phyloP scores from a whole-genome alignment of 2,113 vertebrate genomes.

The Eudorcas thomsonii region DNA sequence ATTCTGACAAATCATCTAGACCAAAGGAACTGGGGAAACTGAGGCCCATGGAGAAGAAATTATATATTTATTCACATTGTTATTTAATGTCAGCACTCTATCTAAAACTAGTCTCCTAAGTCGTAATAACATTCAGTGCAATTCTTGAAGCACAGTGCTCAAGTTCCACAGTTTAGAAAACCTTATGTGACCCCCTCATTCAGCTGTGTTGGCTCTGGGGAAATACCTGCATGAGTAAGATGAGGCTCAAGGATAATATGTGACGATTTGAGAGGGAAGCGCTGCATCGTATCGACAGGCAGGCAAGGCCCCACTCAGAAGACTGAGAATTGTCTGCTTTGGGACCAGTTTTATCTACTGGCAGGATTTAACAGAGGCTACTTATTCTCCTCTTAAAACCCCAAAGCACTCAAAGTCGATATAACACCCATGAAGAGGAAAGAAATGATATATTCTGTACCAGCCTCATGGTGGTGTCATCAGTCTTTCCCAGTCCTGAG shows the following conservation, averaged over 20 bases:
- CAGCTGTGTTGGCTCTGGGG: not conserved
- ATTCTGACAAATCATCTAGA: not conserved
- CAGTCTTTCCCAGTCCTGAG: not conserved
- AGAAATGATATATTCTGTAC: not conserved
- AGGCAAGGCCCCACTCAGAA: not conserved
- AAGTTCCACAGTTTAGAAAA: not conserved
- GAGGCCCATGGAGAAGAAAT: not conserved
- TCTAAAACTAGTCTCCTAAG: not conserved
- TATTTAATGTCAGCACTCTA: not conserved
- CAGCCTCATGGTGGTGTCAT: not conserved
- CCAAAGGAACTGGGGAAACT: not conserved
- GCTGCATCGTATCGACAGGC: not conserved
- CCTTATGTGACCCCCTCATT: not conserved
- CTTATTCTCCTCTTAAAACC: not conserved
- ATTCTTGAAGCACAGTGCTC: not conserved
- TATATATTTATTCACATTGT: not conserved
- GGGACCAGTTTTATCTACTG: not conserved
- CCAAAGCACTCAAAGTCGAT: not conserved
- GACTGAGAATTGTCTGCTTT: not conserved
- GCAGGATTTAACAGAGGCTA: not conserved
- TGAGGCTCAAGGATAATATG: not conserved
- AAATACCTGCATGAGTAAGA: not conserved
- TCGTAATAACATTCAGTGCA: not conserved
- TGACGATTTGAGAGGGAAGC: not conserved
- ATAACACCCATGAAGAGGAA: not conserved